phyloP scores from a whole-genome alignment of 2,888 invertebrate genomes.

The Seira ritae region DNA sequence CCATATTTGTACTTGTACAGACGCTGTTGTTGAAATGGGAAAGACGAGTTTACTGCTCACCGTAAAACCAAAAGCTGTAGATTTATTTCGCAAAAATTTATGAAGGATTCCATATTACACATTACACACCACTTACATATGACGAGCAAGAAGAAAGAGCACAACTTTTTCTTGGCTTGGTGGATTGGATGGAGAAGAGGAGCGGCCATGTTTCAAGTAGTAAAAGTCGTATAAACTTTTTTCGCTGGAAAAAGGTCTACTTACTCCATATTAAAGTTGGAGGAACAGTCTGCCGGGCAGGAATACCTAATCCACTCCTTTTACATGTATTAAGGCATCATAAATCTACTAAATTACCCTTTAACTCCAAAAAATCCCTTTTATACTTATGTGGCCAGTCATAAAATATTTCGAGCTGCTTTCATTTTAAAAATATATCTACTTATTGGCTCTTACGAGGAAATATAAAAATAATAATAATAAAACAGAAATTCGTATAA shows the following conservation, averaged over 20 bases:
- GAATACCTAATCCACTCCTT: conserved; percentile 55
- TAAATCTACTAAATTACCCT: conserved; percentile 64
- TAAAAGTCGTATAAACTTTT: no score
- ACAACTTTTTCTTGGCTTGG: no score
- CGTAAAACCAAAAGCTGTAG: conserved; percentile 45
- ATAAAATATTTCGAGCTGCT: conserved; percentile 54
- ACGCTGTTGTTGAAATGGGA: no score
- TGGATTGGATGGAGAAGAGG: no score
- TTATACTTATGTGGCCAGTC: conserved; percentile 41
- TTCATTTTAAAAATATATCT: conserved; percentile 36
- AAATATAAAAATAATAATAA: conserved; percentile 33
- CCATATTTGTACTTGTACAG: no score
- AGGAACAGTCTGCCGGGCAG: conserved; percentile 29
- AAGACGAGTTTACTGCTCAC: no score
- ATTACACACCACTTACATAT: no score
- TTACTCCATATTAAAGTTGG: no score
- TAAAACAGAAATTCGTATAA: conserved; percentile 2
- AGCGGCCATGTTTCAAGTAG: conserved; percentile 27
- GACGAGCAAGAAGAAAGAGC: conserved; percentile 23
- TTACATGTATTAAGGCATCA: conserved; percentile 59
- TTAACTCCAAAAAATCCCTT: conserved; percentile 54
- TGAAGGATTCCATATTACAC: conserved; percentile 53
- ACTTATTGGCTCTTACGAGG: conserved; percentile 31
- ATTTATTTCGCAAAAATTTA: conserved; percentile 62
- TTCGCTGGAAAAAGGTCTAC: no score